phyloP scores from a whole-genome alignment of 2,113 vertebrate genomes.

The Podiceps cristatus region DNA sequence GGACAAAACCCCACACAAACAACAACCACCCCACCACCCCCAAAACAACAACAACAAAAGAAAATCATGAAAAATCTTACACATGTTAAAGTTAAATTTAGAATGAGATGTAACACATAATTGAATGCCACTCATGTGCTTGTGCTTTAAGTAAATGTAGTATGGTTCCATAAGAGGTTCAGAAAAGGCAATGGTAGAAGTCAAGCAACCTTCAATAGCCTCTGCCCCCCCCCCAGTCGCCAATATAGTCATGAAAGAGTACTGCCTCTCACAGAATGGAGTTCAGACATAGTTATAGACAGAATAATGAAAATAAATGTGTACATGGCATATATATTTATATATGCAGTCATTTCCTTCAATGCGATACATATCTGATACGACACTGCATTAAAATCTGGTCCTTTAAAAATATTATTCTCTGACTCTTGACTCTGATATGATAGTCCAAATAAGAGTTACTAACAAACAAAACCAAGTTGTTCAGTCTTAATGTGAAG shows the following conservation, averaged over 20 bases:
- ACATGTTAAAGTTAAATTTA: neutral
- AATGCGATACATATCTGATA: constrained; percentile 1
- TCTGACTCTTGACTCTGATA: neutral
- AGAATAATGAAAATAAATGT: constrained; percentile 10
- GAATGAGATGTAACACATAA: neutral
- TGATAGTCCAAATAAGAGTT: neutral
- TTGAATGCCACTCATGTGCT: neutral
- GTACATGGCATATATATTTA: neutral
- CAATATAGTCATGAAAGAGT: neutral
- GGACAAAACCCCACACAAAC: too few relatives aligned
- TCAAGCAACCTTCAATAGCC: neutral
- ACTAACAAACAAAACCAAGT: neutral
- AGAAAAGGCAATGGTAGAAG: constrained; percentile 7
- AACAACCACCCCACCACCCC: neutral
- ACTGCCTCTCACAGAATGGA: neutral
- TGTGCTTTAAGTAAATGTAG: neutral
- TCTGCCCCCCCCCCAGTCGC: neutral
- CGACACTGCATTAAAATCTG: neutral
- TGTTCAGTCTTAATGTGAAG: neutral
- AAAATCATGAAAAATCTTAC: neutral
- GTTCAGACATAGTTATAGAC: neutral
- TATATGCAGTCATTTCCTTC: neutral
- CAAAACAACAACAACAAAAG: neutral
- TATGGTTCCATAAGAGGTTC: neutral
- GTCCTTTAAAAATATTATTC: neutral